Conservation (phyloP, 2,888 invertebrate species). For the Trichopria drosophilae region DNA sequence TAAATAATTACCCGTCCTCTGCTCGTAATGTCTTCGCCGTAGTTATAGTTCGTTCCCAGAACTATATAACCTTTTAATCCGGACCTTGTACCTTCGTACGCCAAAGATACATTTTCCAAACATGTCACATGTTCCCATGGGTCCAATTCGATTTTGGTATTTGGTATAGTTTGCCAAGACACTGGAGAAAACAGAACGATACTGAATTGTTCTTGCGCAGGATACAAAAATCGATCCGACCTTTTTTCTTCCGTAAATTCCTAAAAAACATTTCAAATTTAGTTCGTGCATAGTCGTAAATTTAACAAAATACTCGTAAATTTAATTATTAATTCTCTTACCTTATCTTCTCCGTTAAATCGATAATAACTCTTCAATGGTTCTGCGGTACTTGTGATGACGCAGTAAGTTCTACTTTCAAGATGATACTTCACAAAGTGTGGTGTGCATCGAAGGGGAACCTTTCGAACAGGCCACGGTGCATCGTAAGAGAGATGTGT, state of each 20-base stretch:
- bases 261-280: too few relatives aligned
- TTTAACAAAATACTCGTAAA: too few relatives aligned
- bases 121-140: conserved; percentile 97
- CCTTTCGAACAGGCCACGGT: conserved; percentile 93
- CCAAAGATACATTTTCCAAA: conserved; percentile 85
- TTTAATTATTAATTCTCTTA: too few relatives aligned
- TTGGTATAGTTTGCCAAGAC: conserved; percentile 86
- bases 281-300: too few relatives aligned
- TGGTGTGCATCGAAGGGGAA: conserved; percentile 90
- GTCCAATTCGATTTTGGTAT: conserved; percentile 85
- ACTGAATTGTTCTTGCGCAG: conserved; percentile 80
- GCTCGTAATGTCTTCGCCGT: conserved; percentile 97
- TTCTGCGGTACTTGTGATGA: conserved; percentile 79
- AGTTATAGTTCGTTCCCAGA: conserved; percentile 93
- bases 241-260: conserved; percentile 63
- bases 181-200: conserved; percentile 90
- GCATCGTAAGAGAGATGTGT: conserved; percentile 94
- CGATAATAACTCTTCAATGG: conserved; percentile 80
- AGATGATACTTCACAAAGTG: conserved; percentile 92
- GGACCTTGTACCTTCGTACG: conserved; percentile 90
- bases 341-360: conserved; percentile 94
- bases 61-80: conserved; percentile 95
- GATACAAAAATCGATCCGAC: conserved; percentile 82
- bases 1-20: conserved; percentile 78
- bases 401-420: conserved; percentile 92